phyloP scores from a whole-genome alignment of 2,888 invertebrate genomes.

The Therioaphis trifolii region DNA sequence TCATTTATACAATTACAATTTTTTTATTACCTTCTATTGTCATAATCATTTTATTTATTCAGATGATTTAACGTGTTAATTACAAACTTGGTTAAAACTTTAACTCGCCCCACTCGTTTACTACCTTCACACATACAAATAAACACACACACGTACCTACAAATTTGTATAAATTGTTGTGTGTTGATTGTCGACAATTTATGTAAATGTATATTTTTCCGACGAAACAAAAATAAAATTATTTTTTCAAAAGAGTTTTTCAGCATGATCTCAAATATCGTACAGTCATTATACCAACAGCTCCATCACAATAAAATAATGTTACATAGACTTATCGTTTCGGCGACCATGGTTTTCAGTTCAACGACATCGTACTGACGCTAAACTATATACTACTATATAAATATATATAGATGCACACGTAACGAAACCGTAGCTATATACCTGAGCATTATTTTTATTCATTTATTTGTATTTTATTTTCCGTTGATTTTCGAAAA shows the following conservation, averaged over 20 bases:
- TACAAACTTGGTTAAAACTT: background rate
- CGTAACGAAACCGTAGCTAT: no score
- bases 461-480: no score
- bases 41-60: background rate
- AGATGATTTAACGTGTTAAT: conserved; percentile 14
- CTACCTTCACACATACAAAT: background rate
- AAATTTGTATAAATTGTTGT: no score
- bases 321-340: background rate
- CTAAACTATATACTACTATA: no score
- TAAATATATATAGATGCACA: no score
- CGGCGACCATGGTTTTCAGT: background rate
- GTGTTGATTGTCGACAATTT: background rate
- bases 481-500: no score
- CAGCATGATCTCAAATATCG: background rate
- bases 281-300: no score
- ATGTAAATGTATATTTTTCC: background rate
- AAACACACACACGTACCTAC: background rate
- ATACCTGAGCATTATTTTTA: no score
- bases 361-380: background rate
- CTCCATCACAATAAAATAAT: no score
- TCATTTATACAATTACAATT: background rate
- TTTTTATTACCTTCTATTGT: background rate
- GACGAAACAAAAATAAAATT: background rate
- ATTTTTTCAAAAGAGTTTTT: background rate
- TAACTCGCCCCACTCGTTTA: background rate